These are phyloP conservation scores for Plusia festucae DNA, from an alignment of 2,888 invertebrate species.

Conservation along the genomic window DNA sequence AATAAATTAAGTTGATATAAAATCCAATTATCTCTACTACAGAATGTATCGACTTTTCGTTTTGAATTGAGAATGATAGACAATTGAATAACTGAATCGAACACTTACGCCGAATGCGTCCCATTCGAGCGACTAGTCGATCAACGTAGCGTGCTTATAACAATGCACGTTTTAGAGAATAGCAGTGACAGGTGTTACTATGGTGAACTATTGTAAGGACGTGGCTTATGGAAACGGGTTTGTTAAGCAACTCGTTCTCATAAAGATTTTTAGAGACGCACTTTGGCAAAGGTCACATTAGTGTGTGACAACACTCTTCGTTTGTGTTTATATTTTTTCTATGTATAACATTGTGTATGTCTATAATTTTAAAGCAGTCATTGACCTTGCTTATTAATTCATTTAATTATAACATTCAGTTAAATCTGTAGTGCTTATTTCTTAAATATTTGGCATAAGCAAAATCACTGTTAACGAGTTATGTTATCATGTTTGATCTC, in stretches of 20 bases:
- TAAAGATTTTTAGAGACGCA: neutral
- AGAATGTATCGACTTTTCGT: neutral
- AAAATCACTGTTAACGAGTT: too few species aligned
- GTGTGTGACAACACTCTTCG: neutral
- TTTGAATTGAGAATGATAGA: conserved; percentile 12
- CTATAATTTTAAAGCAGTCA: neutral
- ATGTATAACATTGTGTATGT: neutral
- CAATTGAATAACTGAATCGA: conserved; percentile 27
- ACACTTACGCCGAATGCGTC: conserved; percentile 19
- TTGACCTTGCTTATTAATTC: neutral
- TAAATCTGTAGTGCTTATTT: neutral
- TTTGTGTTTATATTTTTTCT: neutral
- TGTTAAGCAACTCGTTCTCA: neutral
- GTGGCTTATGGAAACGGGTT: conserved; percentile 5
- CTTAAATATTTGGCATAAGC: too few species aligned
- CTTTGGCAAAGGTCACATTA: neutral
- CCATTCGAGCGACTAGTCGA: conserved; percentile 20
- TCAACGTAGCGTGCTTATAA: conserved; percentile 11
- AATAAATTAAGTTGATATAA: too few species aligned
- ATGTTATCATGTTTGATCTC: too few species aligned
- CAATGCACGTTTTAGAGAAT: conserved; percentile 25
- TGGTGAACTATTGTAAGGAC: conserved; percentile 14
- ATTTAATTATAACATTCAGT: neutral
- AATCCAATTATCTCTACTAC: too few species aligned
- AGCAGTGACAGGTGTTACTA: conserved; percentile 21